Conservation (phyloP, 2,113 vertebrate species). For the Nibea albiflora region DNA sequence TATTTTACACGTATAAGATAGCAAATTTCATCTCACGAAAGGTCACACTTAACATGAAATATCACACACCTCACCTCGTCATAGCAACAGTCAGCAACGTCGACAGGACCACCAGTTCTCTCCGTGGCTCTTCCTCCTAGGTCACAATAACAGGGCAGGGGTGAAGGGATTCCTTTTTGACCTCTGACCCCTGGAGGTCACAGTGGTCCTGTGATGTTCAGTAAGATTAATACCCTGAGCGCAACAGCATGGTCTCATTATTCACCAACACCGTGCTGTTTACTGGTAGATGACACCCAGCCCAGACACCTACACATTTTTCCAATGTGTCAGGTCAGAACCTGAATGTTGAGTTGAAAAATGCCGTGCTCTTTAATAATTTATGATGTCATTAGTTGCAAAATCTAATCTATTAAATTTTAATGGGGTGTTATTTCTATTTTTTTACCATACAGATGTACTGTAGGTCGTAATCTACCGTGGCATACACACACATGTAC, state of each 20-base stretch:
- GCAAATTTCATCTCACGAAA: slow-evolving; percentile 41
- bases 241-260: slow-evolving; percentile 65
- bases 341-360: not conserved
- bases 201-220: slow-evolving; percentile 80
- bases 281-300: slow-evolving; percentile 55
- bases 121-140: slow-evolving; percentile 56
- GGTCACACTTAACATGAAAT: slow-evolving; percentile 59
- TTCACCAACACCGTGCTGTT: slow-evolving; percentile 62
- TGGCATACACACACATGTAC: not conserved
- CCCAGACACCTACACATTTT: slow-evolving; percentile 28
- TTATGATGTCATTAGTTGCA: not conserved
- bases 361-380: not conserved
- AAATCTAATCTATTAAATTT: not conserved
- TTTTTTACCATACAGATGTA: not conserved
- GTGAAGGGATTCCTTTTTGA: slow-evolving; percentile 86
- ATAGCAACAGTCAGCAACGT: slow-evolving; percentile 39
- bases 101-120: slow-evolving; percentile 66
- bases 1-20: slow-evolving; percentile 45
- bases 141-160: slow-evolving; percentile 85
- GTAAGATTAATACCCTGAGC: slow-evolving; percentile 85
- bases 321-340: not conserved
- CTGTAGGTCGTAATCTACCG: not conserved
- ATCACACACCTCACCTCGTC: slow-evolving; percentile 39
- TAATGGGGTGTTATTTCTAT: slow-evolving; percentile 5
- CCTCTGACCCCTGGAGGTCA: slow-evolving; percentile 84